Conservation (phyloP, 1,140 invertebrate species). For the Pygmarrhopalites habei region DNA sequence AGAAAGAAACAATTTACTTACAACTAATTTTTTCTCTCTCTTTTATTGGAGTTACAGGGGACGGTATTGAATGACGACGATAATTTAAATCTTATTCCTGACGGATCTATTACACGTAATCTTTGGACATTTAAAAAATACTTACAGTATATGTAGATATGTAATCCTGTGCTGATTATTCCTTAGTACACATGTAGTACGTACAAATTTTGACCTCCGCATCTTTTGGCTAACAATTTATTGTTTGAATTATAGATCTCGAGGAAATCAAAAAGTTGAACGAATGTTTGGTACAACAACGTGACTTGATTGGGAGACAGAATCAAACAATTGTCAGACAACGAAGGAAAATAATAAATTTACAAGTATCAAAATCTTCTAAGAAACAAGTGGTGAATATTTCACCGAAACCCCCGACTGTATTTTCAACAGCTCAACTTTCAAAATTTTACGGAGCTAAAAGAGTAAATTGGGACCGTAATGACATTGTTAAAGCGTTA, state of each 20-base stretch:
- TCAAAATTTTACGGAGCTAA: not conserved
- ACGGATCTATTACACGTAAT: no score
- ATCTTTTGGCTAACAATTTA: not conserved
- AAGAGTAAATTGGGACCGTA: not conserved
- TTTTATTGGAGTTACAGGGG: no score
- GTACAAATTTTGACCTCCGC: no score
- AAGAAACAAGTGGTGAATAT: no score
- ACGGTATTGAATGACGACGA: no score
- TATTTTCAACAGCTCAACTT: not conserved
- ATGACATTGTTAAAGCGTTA: constrained; percentile 13
- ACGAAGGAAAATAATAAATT: not conserved
- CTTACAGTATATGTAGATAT: no score
- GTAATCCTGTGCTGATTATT: no score
- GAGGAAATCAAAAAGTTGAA: not conserved
- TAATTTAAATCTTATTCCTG: no score
- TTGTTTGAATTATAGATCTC: not conserved
- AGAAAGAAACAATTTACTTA: no score
- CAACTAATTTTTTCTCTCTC: no score
- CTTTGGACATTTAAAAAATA: no score
- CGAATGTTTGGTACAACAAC: not conserved
- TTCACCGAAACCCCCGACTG: not conserved
- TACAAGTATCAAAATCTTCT: not conserved
- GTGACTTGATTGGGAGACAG: not conserved
- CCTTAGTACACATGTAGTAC: no score
- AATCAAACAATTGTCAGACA: not conserved